Evolutionary conservation across 2,888 invertebrate species (phyloP), one percentile per base, ranked within the genome.

Genomic region (Pasiphila rectangulata): DNA sequence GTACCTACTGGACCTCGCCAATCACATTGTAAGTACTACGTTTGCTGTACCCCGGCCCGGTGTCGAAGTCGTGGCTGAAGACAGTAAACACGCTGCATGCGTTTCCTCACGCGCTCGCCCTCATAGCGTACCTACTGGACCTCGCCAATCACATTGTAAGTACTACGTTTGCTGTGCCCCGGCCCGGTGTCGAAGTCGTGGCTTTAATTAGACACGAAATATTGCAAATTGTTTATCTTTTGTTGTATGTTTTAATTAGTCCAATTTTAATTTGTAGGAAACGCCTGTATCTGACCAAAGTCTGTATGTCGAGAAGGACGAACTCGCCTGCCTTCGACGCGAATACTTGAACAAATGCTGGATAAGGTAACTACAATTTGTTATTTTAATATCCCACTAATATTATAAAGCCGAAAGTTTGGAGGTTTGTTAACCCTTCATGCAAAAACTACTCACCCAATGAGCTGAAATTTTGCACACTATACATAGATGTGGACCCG

Each of bases 21-120:
- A n/a, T n/a, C n/a, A n/a, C n/a, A n/a, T n/a, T n/a, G n/a, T n/a
- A n/a, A n/a, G n/a, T n/a, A n/a, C n/a, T n/a, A n/a, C n/a, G n/a
- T n/a, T n/a, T n/a, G n/a, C n/a, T n/a, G n/a, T n/a, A n/a, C n/a
- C 90, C 91, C 0, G 91, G 90, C 4, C 51, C 75, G 0, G 77
- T 91, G 7, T 83, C 89, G 56, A 91, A 91, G 73, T 90, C 91
- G 0, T 91, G 91, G 91, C 70, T 91, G 59, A 88, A 89, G 69
- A 87, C 91, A 0, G 91, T 90, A 2, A 91, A 91, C 72, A 89
- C 90, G 0, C 79, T 88, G 60, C 91, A 91, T 64, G 89, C 91
- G 0, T 91, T 89, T 74, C 90, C 90, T 0, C 88, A 90, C 23
- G 91, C 91, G 32, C 67, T 91, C 3, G 91, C 89, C 0, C 87